Base-by-base conservation (phyloP, 2,888 invertebrate species). In the Tetheella fluctuosa region DNA sequence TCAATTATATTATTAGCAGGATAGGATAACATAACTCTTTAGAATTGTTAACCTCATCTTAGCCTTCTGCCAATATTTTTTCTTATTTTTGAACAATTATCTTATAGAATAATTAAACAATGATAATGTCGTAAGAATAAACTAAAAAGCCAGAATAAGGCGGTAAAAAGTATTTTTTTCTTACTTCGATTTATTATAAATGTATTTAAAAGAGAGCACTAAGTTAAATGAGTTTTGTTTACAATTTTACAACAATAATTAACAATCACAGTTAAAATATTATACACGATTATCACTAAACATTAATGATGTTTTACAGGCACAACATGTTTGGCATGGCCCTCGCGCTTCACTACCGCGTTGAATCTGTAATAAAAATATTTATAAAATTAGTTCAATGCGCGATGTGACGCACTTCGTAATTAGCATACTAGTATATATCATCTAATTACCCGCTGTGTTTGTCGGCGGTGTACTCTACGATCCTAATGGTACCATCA, bases 401-500 rank as follows among this genome's bases (percentile, higher is more conserved):
- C 2, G 4, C 10, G 25, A n/a, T 15, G 37, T 13, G 34, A 34
- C 37, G 15, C 10, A 13, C 12, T 39, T n/a, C 6, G 5, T n/a
- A n/a, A 39, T 39, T 0, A 39, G 10, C 1, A n/a, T 5, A 39
- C 39, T 15, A 37, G 15, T 15, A 1, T 5, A 25, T 37, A 37
- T 1, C n/a, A n/a, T 23, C 17, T 30, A 4, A 57, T 39, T 61
- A 80, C 81, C 81, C 81, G 23, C 69, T 73, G 60, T 81, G 73
- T 52, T 81, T 72, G 67, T 80, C 91, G 28, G 92, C 93, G 68
- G 84, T 81, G 80, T 94, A 94, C 69, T 92, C 86, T 8, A 93
- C 93, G 37, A 86, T 87, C 68, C 93, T 85, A 67, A 92, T 72
- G 69, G 90, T 89, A 65, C 93, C 93, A 62, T 90, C 93, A 23